phyloP scores from a whole-genome alignment of 1,140 invertebrate genomes.

The Drosophila takahashii region DNA sequence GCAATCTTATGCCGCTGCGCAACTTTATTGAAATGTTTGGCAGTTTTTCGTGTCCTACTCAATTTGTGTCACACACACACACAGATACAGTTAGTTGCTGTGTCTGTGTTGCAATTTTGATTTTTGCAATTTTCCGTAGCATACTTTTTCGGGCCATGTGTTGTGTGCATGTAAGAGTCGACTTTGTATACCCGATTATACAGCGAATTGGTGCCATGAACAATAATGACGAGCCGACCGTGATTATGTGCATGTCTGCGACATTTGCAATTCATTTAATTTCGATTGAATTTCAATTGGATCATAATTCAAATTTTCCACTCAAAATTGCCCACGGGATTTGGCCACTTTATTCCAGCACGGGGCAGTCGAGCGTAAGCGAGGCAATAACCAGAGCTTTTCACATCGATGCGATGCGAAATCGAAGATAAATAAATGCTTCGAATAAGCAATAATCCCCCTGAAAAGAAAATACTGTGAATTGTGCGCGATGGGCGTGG shows the following conservation, averaged over 20 bases:
- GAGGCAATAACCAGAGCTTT: constrained; percentile 48
- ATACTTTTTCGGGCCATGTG: constrained; percentile 70
- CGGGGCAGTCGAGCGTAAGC: constrained; percentile 52
- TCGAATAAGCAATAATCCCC: constrained; percentile 72
- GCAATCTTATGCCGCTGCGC: constrained; percentile 75
- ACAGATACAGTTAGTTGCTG: no score
- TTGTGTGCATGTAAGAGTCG: constrained; percentile 60
- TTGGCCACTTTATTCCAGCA: constrained; percentile 19
- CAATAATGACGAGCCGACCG: constrained; percentile 27
- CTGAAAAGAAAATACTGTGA: constrained; percentile 43
- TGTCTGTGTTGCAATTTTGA: constrained; percentile 76
- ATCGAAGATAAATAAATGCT: constrained; percentile 81
- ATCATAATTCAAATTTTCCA: constrained; percentile 68
- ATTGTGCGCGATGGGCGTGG: constrained; percentile 48
- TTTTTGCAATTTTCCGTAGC: constrained; percentile 74
- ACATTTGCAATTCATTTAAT: constrained; percentile 70
- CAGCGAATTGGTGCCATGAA: constrained; percentile 49
- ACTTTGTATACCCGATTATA: constrained; percentile 56
- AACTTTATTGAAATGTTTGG: constrained; percentile 83
- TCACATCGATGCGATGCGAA: constrained; percentile 57
- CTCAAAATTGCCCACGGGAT: constrained; percentile 38
- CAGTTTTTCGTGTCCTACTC: constrained; percentile 78
- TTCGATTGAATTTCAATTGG: constrained; percentile 78
- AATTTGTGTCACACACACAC: constrained; percentile 73
- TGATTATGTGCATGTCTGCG: constrained; percentile 25